Conservation (phyloP, 2,888 invertebrate genomes). For the Oscheius myriophilus region DNA sequence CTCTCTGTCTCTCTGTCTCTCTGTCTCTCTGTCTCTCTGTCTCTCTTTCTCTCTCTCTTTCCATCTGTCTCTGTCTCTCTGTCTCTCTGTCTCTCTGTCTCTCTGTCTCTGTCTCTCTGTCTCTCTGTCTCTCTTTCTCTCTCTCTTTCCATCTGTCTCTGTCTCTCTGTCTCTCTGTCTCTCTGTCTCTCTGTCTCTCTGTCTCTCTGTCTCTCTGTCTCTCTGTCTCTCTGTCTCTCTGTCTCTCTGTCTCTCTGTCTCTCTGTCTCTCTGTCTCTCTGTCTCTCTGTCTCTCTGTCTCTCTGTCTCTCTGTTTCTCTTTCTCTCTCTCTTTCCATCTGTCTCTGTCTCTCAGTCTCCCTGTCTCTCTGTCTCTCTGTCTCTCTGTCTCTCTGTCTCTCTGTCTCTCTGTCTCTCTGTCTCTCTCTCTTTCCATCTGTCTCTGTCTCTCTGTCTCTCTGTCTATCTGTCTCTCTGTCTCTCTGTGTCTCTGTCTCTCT, state of each 20-base stretch:
- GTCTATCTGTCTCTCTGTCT: neutral
- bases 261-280: neutral
- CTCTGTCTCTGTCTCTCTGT: neutral
- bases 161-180: neutral
- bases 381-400: conserved; percentile 1
- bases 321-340: neutral
- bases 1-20: neutral
- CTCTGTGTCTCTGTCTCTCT: conserved; percentile 1
- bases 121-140: neutral
- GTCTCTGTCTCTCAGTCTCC: neutral
- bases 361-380: neutral
- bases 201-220: no score
- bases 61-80: neutral
- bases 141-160: neutral
- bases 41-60: neutral
- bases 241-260: neutral
- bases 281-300: neutral
- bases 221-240: neutral
- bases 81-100: neutral
- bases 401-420: neutral
- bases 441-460: neutral
- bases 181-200: no score
- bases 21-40: neutral
- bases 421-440: neutral
- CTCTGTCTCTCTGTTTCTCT: neutral